Evolutionary conservation across 2,888 invertebrate genomes (phyloP).

Genomic region (Drosophila yooni): DNA sequence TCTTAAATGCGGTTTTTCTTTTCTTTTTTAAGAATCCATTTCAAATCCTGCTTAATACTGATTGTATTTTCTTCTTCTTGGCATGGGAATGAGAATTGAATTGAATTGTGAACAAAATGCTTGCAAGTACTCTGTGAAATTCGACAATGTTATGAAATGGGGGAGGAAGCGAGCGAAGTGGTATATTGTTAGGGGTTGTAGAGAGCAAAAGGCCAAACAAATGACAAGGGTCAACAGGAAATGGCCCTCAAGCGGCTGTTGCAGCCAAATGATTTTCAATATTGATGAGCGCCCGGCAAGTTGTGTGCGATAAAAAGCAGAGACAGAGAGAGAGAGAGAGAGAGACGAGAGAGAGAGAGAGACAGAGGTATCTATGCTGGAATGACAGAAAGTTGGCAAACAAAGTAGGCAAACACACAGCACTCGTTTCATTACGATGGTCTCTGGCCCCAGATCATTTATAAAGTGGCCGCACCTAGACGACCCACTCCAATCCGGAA

Average conservation of each 20-base stretch:
- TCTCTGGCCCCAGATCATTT: constrained; percentile 60
- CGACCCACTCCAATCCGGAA: not conserved
- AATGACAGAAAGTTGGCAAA: constrained; percentile 41
- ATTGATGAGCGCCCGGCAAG: constrained; percentile 59
- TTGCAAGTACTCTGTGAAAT: constrained; percentile 13
- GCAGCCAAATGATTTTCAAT: constrained; percentile 67
- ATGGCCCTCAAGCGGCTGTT: constrained; percentile 58
- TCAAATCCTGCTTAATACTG: too few relatives aligned
- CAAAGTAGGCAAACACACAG: constrained; percentile 23
- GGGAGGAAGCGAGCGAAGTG: too few relatives aligned
- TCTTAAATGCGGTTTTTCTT: not conserved
- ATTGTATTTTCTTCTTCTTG: not conserved
- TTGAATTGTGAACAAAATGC: constrained; percentile 24
- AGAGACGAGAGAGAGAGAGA: not conserved
- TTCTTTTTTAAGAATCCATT: not conserved
- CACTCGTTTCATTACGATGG: constrained; percentile 70
- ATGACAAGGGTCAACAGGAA: constrained; percentile 61
- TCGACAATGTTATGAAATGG: not conserved
- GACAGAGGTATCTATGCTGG: not conserved
- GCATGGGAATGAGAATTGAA: constrained; percentile 7
- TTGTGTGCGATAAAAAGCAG: not conserved
- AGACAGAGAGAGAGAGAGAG: not conserved
- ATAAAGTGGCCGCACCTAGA: constrained; percentile 43
- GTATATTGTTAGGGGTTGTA: not conserved
- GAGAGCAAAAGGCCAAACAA: constrained; percentile 33